Conservation (phyloP, 1,140 invertebrate species). For the Elymnias hypermnestra region DNA sequence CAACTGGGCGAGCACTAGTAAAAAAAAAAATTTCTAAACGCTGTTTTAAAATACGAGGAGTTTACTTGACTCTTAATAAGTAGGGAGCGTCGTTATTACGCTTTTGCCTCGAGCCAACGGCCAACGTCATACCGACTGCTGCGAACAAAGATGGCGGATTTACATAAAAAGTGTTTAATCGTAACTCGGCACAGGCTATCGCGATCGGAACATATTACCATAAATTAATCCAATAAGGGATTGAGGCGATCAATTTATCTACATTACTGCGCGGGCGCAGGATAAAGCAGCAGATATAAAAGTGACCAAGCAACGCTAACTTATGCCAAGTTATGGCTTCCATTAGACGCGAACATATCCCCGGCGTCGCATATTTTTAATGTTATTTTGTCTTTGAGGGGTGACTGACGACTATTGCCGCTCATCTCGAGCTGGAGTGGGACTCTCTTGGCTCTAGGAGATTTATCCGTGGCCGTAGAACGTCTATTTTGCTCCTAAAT, state of each 20-base stretch:
- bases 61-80: no score
- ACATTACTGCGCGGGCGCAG: constrained; percentile 50
- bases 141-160: constrained; percentile 60
- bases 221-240: constrained; percentile 66
- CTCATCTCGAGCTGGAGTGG: no score
- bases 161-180: constrained; percentile 70
- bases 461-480: no score
- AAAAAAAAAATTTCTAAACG: no score
- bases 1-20: no score
- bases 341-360: constrained; percentile 36
- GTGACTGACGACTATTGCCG: constrained; percentile 8
- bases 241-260: constrained; percentile 56
- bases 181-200: constrained; percentile 57
- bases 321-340: constrained; percentile 37
- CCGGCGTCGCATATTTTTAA: constrained; percentile 16
- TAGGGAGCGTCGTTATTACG: no score
- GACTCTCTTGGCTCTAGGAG: no score
- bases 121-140: constrained; percentile 23
- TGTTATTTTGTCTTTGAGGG: constrained; percentile 19
- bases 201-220: constrained; percentile 59
- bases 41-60: no score
- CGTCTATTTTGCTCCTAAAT: no score
- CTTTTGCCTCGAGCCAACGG: not conserved
- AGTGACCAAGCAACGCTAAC: constrained; percentile 29
- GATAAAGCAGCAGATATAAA: constrained; percentile 32